Percentiles rank a stretch among this genome's conserved stretches.
Evolutionary conservation across 2,113 vertebrate species (phyloP).

Genomic region (Oryzias celebensis): DNA sequence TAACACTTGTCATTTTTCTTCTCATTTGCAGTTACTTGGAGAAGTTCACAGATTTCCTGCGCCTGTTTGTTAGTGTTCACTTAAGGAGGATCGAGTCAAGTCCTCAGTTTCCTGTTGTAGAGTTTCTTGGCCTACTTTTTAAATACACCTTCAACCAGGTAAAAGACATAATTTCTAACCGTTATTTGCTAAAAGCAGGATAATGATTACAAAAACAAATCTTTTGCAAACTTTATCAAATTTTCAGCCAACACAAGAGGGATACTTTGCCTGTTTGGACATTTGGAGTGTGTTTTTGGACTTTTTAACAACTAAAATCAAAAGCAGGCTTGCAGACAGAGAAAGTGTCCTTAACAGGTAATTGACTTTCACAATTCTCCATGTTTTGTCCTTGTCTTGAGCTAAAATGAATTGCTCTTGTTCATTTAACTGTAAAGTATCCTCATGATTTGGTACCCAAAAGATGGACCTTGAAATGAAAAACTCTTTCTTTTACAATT

Average conservation of each 20-base stretch:
- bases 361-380: not conserved
- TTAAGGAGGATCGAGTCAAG: conserved; percentile 94
- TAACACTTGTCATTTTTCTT: not conserved
- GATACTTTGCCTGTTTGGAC: conserved; percentile 97
- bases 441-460: no score
- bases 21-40: conserved; percentile 87
- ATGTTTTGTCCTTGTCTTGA: no score
- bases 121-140: conserved; percentile 93
- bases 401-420: no score
- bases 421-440: no score
- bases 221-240: conserved; percentile 12
- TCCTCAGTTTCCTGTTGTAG: conserved; percentile 94
- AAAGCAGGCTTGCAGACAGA: conserved; percentile 91
- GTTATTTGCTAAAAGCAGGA: not conserved
- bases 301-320: conserved; percentile 95
- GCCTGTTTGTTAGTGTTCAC: conserved; percentile 96
- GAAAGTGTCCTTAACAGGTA: conserved; percentile 94
- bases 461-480: no score
- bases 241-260: conserved; percentile 92
- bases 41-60: conserved; percentile 97
- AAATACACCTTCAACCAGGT: conserved; percentile 99
- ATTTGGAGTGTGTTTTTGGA: conserved; percentile 98
- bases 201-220: not conserved
- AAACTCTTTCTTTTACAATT: no score
- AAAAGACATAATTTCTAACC: conserved; percentile 28